Base-by-base conservation (phyloP, 2,888 invertebrate genomes). In the Rhopalosiphum nymphaeae region DNA sequence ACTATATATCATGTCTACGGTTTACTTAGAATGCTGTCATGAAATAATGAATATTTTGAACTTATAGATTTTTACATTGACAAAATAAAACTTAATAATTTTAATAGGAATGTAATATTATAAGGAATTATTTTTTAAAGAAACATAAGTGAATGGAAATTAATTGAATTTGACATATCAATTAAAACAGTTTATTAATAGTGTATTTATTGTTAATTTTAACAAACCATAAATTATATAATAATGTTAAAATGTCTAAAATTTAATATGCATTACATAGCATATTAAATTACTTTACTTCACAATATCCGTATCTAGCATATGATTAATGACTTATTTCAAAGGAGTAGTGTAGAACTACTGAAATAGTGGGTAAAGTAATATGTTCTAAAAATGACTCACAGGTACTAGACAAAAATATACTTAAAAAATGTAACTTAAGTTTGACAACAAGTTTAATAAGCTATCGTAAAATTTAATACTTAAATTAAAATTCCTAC, bases 251-350 rank as follows among this genome's bases (percentile, higher is more conserved):
- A 91, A 85, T 57, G 44, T 86, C 46, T 86, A 46, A n/a, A 44
- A 29, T 57, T 57, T 44, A 57, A 46, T 90, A 78, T 61, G 5
- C n/a, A 67, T 67, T 88, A 25, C 53, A 49, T 78, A 21, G 25
- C 78, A 44, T 26, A 78, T 36, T 49, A 67, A 13, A 67, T 46
- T 49, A 91, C n/a, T n/a, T 67, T 36, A 46, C 36, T 36, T 49
- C 56, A 78, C n/a, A 91, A 91, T 78, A 49, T 78, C 36, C 13
- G 9, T 78, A 49, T 78, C 49, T 36, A 21, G n/a, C 67, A n/a
- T n/a, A 53, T 91, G 56, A 91, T 91, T 91, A 91, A 91, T 84
- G 84, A 85, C 56, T 49, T 44, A 44, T 57, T 29, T 44, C 13
- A 26, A 42, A 57, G 29, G 11, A 56, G 36, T 29, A 26, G 3